These are phyloP conservation scores for Haliclona indistincta DNA, from an alignment of 37 sponge, comb jelly and placozoan genomes.

Conservation along the genomic window DNA sequence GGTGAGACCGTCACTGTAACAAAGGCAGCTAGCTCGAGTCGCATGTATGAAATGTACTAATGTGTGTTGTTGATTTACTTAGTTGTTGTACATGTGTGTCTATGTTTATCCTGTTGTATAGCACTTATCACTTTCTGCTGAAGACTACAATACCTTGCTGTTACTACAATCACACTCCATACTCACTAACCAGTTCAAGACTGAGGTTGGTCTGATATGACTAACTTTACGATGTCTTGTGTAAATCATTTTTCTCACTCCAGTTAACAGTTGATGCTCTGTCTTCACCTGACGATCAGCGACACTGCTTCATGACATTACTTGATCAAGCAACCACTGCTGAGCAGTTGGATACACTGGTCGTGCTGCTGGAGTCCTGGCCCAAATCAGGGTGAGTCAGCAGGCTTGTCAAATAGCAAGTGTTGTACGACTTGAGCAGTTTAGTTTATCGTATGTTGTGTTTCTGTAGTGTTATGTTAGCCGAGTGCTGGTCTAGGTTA, in stretches of 20 bases:
- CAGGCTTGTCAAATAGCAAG: neutral
- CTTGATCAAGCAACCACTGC: neutral
- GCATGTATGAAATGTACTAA: no score
- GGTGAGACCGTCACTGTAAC: constrained; percentile 14
- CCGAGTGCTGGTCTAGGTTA: constrained; percentile 29
- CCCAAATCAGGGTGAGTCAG: neutral
- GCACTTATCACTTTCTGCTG: constrained; percentile 21
- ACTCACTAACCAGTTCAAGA: constrained; percentile 9
- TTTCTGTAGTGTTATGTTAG: neutral
- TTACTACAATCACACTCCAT: constrained; percentile 38
- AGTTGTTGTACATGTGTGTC: no score
- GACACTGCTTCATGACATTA: neutral
- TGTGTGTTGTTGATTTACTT: no score
- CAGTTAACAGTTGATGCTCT: constrained; percentile 10
- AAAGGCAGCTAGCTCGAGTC: no score
- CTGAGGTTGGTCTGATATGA: constrained; percentile 7
- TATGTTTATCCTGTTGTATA: neutral
- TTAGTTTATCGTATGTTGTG: neutral
- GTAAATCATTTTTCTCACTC: neutral
- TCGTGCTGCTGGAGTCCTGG: constrained; percentile 37
- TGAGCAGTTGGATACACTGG: constrained; percentile 14
- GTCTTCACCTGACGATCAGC: neutral
- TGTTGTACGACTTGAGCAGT: neutral
- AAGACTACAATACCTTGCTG: constrained; percentile 13
- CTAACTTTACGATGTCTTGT: no score